Evolutionary conservation across 2,888 invertebrate genomes (phyloP).

Genomic region (Lasius platythorax): DNA sequence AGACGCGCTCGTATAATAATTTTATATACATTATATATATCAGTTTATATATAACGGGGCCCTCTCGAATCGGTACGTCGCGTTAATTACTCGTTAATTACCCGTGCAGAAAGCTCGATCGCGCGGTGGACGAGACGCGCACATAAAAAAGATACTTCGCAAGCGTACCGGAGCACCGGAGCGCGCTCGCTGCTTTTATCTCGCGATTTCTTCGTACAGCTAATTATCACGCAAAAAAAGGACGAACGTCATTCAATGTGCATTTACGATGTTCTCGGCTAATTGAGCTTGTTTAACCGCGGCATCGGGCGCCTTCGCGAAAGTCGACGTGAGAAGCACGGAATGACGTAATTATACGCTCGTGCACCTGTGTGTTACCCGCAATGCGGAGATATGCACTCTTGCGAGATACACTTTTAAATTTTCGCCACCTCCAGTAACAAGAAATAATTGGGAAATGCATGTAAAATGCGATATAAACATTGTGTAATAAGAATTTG

Average conservation of each 20-base stretch:
- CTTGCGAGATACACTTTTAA: slow-evolving; percentile 33
- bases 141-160: slow-evolving; percentile 8
- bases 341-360: slow-evolving; percentile 49
- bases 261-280: slow-evolving; percentile 47
- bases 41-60: not conserved
- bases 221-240: slow-evolving; percentile 45
- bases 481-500: not conserved
- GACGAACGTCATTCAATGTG: slow-evolving; percentile 49
- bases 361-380: slow-evolving; percentile 21
- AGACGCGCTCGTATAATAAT: not conserved
- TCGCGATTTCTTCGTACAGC: slow-evolving; percentile 41
- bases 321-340: slow-evolving; percentile 38
- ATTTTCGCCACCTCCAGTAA: slow-evolving; percentile 30
- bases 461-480: not conserved
- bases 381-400: slow-evolving; percentile 29
- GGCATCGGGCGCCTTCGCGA: slow-evolving; percentile 37
- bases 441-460: slow-evolving; percentile 9
- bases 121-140: not conserved
- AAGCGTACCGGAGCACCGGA: not conserved
- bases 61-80: not conserved
- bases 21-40: not conserved
- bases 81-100: slow-evolving; percentile 48
- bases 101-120: slow-evolving; percentile 31
- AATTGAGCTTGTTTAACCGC: slow-evolving; percentile 55
- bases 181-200: slow-evolving; percentile 37